Evolutionary conservation across 2,888 invertebrate species (phyloP).

Genomic region (Temnothorax ravouxi): DNA sequence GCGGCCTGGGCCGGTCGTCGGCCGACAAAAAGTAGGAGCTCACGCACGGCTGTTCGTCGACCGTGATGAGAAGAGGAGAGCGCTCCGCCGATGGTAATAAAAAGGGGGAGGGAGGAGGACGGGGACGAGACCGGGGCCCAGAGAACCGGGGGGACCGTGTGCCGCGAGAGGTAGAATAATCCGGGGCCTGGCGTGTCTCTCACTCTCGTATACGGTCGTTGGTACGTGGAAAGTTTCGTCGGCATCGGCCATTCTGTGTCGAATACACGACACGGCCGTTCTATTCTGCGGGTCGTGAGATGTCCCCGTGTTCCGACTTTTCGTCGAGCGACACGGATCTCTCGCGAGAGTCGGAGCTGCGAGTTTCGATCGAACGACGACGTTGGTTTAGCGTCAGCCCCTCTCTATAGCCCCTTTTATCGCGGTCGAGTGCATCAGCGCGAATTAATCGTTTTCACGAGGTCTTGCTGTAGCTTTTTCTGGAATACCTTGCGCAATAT

Average conservation of each 20-base stretch:
- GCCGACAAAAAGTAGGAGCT: constrained; percentile 74
- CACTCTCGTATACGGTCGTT: constrained; percentile 25
- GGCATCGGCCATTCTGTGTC: constrained; percentile 59
- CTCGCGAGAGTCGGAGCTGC: constrained; percentile 21
- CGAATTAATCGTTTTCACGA: constrained; percentile 29
- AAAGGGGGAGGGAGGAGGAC: constrained; percentile 52
- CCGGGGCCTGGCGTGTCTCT: constrained; percentile 50
- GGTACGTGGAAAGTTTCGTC: constrained; percentile 64
- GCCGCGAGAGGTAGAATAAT: constrained; percentile 35
- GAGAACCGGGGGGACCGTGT: constrained; percentile 6
- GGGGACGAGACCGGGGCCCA: constrained; percentile 50
- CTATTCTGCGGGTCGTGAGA: constrained; percentile 11
- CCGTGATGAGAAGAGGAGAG: constrained; percentile 70
- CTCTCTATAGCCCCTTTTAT: constrained; percentile 22
- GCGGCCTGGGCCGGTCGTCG: constrained; percentile 72
- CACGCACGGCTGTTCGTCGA: constrained; percentile 73
- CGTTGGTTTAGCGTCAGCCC: constrained; percentile 13
- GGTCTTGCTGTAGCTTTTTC: constrained; percentile 39
- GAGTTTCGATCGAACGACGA: constrained; percentile 29
- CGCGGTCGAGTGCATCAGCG: constrained; percentile 44
- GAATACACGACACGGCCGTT: constrained; percentile 41
- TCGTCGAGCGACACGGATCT: constrained; percentile 34
- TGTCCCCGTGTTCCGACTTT: constrained; percentile 43
- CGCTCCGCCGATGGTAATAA: constrained; percentile 57
- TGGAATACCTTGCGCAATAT: constrained; percentile 12